These are phyloP conservation scores for Prochilodus magdalenae DNA, from an alignment of 2,113 vertebrate genomes.

Conservation along the genomic window DNA sequence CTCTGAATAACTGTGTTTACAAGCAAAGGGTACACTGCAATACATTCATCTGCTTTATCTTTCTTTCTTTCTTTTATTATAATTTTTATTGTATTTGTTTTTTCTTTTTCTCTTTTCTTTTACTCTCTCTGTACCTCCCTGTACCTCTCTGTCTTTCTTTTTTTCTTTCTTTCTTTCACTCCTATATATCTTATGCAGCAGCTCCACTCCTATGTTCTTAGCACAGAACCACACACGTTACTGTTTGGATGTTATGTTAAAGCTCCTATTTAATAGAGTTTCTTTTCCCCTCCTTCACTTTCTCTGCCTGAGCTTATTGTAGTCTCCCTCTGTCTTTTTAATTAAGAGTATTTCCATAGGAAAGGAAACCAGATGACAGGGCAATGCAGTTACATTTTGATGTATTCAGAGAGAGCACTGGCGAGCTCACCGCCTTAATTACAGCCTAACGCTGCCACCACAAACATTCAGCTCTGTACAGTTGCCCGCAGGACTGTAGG, in stretches of 20 bases:
- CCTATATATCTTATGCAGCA: background rate
- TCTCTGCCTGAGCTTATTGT: background rate
- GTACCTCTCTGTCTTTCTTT: background rate
- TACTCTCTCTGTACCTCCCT: background rate
- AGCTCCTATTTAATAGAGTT: background rate
- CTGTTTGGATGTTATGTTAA: background rate
- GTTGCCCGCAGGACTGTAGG: background rate
- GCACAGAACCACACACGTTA: background rate
- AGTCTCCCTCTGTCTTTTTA: background rate
- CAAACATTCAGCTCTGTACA: slow-evolving; percentile 17
- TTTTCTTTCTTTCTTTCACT: background rate
- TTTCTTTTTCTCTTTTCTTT: background rate
- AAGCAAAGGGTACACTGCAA: too few species aligned
- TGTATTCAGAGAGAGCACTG: slow-evolving; percentile 26
- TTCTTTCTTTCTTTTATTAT: background rate
- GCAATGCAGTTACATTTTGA: slow-evolving; percentile 27
- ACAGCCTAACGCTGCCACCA: slow-evolving; percentile 21
- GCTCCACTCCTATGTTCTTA: background rate
- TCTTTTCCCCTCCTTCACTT: background rate
- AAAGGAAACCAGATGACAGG: slow-evolving; percentile 30
- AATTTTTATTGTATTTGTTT: too few species aligned
- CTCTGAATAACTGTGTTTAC: too few species aligned
- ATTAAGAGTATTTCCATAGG: slow-evolving; percentile 22
- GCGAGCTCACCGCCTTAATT: slow-evolving; percentile 27
- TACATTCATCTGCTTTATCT: background rate